Evolutionary conservation across 2,797 vertebrate genomes (phyloP).

Genomic region (Paramormyrops hopkinsi): DNA sequence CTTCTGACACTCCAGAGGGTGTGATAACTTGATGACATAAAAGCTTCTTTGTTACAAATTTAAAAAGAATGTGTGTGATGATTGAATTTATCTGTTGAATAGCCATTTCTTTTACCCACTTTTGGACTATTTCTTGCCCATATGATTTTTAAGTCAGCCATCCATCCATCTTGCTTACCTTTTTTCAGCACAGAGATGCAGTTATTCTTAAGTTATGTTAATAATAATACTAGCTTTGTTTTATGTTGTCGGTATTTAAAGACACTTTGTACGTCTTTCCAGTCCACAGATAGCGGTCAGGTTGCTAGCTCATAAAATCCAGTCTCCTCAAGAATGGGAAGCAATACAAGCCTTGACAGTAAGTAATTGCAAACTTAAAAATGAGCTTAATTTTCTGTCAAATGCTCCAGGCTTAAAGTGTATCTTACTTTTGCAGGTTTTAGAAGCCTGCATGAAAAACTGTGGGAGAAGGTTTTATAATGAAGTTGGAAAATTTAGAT

Average conservation of each 20-base stretch:
- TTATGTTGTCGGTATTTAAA: not conserved
- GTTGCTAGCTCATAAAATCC: constrained; percentile 87
- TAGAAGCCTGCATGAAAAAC: constrained; percentile 94
- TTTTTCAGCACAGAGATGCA: not conserved
- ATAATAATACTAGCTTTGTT: not conserved
- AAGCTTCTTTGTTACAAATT: not conserved
- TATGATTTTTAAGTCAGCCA: not conserved
- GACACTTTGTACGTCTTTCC: constrained; percentile 35
- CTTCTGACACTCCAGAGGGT: constrained; percentile 16
- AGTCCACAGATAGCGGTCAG: constrained; percentile 88
- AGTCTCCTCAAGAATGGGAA: constrained; percentile 95
- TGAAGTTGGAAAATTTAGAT: constrained; percentile 92
- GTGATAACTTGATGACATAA: not conserved
- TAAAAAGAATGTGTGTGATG: not conserved
- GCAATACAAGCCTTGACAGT: constrained; percentile 85
- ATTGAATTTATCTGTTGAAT: not conserved
- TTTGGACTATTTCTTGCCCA: not conserved
- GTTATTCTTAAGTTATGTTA: not conserved
- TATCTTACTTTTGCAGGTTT: constrained; percentile 60
- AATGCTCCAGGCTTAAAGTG: not conserved
- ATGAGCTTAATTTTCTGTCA: not conserved
- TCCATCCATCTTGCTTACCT: not conserved
- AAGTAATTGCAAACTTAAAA: constrained; percentile 43
- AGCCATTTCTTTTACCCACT: not conserved
- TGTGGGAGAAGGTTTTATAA: constrained; percentile 85